A percentile compares a stretch with the other conserved stretches of the same genome.
phyloP scores from a whole-genome alignment of 2,113 vertebrate genomes.

The Nothobranchius furzeri region DNA sequence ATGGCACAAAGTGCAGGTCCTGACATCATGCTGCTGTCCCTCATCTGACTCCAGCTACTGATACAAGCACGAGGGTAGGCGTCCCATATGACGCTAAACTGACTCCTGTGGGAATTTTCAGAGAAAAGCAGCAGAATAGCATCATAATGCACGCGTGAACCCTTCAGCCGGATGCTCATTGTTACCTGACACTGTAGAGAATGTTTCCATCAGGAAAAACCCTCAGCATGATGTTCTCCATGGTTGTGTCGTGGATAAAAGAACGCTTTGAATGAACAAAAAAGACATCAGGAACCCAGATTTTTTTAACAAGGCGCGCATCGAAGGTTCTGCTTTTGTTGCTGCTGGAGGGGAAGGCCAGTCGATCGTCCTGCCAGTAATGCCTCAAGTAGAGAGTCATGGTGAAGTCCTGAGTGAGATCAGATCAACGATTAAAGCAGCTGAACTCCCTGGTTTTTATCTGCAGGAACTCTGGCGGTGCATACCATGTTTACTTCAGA shows the following conservation, averaged over 20 bases:
- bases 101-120: no score
- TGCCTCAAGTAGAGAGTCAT: slow-evolving; percentile 94
- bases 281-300: slow-evolving; percentile 93
- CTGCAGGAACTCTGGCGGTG: slow-evolving; percentile 4
- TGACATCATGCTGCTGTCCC: background rate
- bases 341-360: slow-evolving; percentile 88
- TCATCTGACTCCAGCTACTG: background rate
- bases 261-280: slow-evolving; percentile 93
- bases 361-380: slow-evolving; percentile 93
- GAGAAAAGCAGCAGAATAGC: no score
- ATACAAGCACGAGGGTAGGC: background rate
- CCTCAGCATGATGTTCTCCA: slow-evolving; percentile 90
- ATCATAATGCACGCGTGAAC: no score
- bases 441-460: background rate
- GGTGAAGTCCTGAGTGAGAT: slow-evolving; percentile 86
- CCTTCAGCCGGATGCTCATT: background rate
- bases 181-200: slow-evolving; percentile 89
- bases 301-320: slow-evolving; percentile 89
- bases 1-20: background rate
- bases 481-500: slow-evolving; percentile 93
- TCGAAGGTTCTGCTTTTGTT: slow-evolving; percentile 94
- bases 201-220: slow-evolving; percentile 88
- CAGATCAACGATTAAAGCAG: slow-evolving; percentile 2
- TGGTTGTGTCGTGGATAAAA: slow-evolving; percentile 91
- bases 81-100: background rate